Percentiles rank a stretch among this genome's conserved stretches.
Evolutionary conservation across 2,113 vertebrate genomes (phyloP).

Genomic region (Xiphorhynchus elegans): DNA sequence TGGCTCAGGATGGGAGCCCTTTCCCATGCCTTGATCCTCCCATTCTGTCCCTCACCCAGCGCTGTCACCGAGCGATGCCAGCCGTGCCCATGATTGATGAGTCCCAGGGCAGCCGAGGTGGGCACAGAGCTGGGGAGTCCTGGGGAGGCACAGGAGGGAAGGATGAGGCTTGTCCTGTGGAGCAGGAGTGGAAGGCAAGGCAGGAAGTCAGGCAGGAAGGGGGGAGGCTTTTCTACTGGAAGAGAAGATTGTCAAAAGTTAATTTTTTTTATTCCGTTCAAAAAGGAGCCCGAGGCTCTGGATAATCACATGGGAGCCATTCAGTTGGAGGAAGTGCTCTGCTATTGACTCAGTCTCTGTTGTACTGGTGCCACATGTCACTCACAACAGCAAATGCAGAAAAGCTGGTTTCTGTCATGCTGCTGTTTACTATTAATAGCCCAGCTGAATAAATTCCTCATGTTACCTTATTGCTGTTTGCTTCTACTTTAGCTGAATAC

Average conservation of each 20-base stretch:
- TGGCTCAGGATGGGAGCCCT: fast-evolving
- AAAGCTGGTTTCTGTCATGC: background rate
- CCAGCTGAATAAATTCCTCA: background rate
- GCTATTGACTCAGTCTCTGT: background rate
- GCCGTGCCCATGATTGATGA: background rate
- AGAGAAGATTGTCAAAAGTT: background rate
- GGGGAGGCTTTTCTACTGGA: background rate
- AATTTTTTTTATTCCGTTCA: background rate
- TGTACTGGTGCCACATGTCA: background rate
- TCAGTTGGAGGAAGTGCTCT: background rate
- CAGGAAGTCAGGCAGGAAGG: background rate
- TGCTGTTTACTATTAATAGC: slow-evolving; percentile 18
- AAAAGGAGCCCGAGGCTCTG: background rate
- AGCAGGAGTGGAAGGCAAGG: background rate
- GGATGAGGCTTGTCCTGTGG: background rate
- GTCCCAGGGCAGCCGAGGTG: background rate
- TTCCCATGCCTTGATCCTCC: background rate
- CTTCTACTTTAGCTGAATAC: slow-evolving; percentile 86
- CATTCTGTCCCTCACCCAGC: fast-evolving
- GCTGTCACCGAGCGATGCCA: background rate
- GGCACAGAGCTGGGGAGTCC: background rate
- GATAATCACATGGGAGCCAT: background rate
- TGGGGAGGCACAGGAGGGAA: background rate
- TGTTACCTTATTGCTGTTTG: slow-evolving; percentile 31
- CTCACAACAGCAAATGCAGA: background rate